Conservation (phyloP, 2,888 invertebrate genomes). For the Meteorus colon region DNA sequence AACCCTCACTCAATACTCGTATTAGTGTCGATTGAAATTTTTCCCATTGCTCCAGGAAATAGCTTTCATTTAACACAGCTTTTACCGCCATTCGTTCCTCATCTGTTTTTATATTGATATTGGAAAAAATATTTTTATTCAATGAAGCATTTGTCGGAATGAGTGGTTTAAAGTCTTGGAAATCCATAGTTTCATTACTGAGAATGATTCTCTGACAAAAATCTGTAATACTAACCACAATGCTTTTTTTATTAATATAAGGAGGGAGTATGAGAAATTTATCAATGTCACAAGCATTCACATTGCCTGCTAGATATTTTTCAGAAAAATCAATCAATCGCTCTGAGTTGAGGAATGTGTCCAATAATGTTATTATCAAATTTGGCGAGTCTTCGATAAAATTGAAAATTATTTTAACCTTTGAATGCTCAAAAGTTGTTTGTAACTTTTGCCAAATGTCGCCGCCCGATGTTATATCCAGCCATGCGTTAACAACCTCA, state of each 20-base stretch:
- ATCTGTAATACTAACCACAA: constrained; percentile 61
- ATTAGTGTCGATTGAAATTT: constrained; percentile 54
- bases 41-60: constrained; percentile 55
- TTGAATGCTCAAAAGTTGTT: constrained; percentile 58
- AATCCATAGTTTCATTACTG: constrained; percentile 41
- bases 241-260: constrained; percentile 61
- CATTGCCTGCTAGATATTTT: constrained; percentile 55
- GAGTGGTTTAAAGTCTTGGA: constrained; percentile 57
- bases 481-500: constrained; percentile 42
- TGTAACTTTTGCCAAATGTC: constrained; percentile 66
- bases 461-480: constrained; percentile 61
- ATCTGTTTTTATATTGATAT: constrained; percentile 27
- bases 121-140: constrained; percentile 43
- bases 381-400: constrained; percentile 65
- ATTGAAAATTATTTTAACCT: constrained; percentile 57
- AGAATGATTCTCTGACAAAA: constrained; percentile 62
- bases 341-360: constrained; percentile 66
- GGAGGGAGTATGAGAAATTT: constrained; percentile 63
- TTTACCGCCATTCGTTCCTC: constrained; percentile 18
- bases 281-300: constrained; percentile 63
- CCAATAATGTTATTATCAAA: constrained; percentile 58
- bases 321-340: constrained; percentile 60
- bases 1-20: constrained; percentile 54
- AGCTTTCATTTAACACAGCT: constrained; percentile 52
- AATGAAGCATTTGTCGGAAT: constrained; percentile 49